Evolutionary conservation across 2,113 vertebrate genomes (phyloP), one percentile per base, ranked within the genome.

Genomic region (Lucifuga dentata): DNA sequence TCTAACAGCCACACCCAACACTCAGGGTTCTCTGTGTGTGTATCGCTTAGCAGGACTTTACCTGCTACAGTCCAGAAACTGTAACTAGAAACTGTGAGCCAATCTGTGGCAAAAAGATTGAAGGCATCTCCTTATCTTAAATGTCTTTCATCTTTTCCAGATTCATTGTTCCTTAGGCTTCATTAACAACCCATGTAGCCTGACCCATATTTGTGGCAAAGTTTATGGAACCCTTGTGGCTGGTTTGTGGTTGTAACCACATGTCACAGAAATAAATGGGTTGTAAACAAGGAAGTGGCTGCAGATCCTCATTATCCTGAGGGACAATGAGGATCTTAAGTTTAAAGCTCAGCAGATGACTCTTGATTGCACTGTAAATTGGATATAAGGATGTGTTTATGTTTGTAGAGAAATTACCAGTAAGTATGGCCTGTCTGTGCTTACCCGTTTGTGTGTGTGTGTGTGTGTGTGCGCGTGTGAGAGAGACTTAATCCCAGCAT

Each of bases 331-430:
- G n/a, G n/a, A n/a, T 5, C 33, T 45, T 23, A 11, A 49, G 10
- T 15, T 21, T 3, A 43, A 23, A 50, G 13, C 23, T 0, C 1
- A 36, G 50, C 15, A 11, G n/a, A 29, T 62, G 19, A 11, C 21
- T 55, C n/a, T 11, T 65, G 26, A 63, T 56, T 41, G 32, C 15
- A 64, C 33, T 24, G 40, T 26, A 19, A 12, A 21, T 40, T 23
- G 6, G 2, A 10, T 17, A 33, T 33, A 29, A 10, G 24, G 38
- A 13, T 2, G 10, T 78, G 38, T 57, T 35, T 58, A 16, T 64
- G 44, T 63, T n/a, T 61, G 26, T 61, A 7, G 24, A 41, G 2
- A 36, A 50, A 20, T 29, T 0, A 9, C n/a, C 20, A 24, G 21
- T 0, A 9, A 29, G 20, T 19, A 24, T 5, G 5, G 17, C 20